Base-by-base conservation (phyloP, 2,888 invertebrate species). In the Morpho helenor region DNA sequence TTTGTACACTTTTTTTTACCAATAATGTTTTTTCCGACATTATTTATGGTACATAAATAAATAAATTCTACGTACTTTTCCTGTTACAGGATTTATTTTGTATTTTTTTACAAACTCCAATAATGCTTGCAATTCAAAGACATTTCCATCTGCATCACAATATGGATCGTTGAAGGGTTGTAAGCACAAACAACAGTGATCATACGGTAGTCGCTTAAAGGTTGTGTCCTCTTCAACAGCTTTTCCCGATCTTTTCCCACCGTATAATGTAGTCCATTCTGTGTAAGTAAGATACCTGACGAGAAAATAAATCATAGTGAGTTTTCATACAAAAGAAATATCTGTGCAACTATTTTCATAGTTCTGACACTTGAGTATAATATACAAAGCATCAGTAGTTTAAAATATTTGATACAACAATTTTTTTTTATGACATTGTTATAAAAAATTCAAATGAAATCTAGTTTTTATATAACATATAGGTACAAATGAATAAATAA, bases 61-160 rank as follows among this genome's bases (percentile, higher is more conserved):
- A 31, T 5, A 2, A 31, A 31, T 5, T 31, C 16, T 44, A 57
- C 31, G 54, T 67, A 94, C 94, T 87, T 96, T 96, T 48, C 99
- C 99, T 41, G 97, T 97, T 0, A 98, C 96, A 39, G 99, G 99
- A 86, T 99, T 98, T 3, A 96, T 90, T 82, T 98, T 98, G 79
- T 94, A 98, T 76, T 96, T 96, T 76, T 97, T 97, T 0, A 98
- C 76, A 76, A 97, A 99, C 39, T 95, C 95, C 8, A 97, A 81
- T 58, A 99, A 93, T 7, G 96, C 94, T 86, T 96, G 94, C 40
- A 99, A 84, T 78, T 99, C 99, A 80, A 97, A 99, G 46, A 99
- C 93, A 77, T 98, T 96, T 8, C 99, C 99, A 66, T 97, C 94
- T 9, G 87, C 81, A 71, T 98, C 98, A 76, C 97, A 96, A 70